Percentiles rank a stretch among this genome's conserved stretches.
Evolutionary conservation across 2,113 vertebrate genomes (phyloP).

Genomic region (Vulpes ferrilata): DNA sequence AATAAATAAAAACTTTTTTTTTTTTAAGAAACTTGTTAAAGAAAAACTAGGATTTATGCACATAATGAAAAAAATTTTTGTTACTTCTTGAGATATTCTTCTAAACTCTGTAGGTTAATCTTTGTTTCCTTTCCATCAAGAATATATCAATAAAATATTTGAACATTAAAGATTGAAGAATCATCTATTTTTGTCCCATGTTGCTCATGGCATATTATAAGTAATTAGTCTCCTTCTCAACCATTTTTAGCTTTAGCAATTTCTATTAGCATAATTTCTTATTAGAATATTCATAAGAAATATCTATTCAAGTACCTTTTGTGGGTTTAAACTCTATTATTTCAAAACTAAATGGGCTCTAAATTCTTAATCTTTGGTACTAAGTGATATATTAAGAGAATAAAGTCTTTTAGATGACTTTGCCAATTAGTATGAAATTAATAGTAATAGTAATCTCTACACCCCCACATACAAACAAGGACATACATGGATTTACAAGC

Average conservation of each 20-base stretch:
- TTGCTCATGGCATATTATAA: slow-evolving; percentile 62
- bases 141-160: slow-evolving; percentile 30
- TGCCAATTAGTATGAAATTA: background rate
- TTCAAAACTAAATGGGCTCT: slow-evolving; percentile 53
- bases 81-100: slow-evolving; percentile 37
- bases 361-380: slow-evolving; percentile 53
- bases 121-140: slow-evolving; percentile 54
- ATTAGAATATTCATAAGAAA: slow-evolving; percentile 76
- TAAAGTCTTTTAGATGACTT: slow-evolving; percentile 59
- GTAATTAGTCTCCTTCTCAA: slow-evolving; percentile 68
- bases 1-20: too few species aligned
- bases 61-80: background rate
- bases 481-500: background rate
- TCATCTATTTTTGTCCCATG: slow-evolving; percentile 61
- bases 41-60: background rate
- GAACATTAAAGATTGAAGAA: slow-evolving; percentile 57
- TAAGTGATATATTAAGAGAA: slow-evolving; percentile 36
- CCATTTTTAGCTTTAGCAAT: slow-evolving; percentile 66
- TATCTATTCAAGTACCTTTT: slow-evolving; percentile 62
- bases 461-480: background rate
- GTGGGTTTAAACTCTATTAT: slow-evolving; percentile 66
- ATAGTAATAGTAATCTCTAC: background rate
- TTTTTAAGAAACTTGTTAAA: background rate
- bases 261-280: slow-evolving; percentile 73
- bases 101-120: background rate